Conservation (phyloP, 1,140 invertebrate genomes). For the Bathynomus jamesi region DNA sequence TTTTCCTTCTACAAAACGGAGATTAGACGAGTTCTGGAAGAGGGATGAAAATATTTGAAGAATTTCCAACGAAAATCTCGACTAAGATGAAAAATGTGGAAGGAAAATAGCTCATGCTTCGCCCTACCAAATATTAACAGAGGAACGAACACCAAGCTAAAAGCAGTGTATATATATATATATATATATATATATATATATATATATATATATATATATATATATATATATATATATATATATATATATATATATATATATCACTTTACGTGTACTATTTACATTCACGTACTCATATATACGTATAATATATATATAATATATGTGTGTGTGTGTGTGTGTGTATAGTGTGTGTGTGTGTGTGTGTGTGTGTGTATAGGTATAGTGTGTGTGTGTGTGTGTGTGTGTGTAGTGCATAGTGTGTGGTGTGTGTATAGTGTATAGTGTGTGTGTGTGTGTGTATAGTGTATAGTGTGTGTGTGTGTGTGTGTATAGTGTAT, state of each 20-base stretch:
- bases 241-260: not conserved
- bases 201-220: slow-evolving; percentile 3
- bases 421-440: not conserved
- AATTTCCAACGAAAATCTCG: not conserved
- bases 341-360: not conserved
- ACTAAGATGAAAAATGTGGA: not conserved
- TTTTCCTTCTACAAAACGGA: not conserved
- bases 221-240: slow-evolving; percentile 3
- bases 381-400: not conserved
- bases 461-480: not conserved
- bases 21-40: not conserved
- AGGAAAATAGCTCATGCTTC: not conserved
- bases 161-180: not conserved
- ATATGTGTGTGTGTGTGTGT: not conserved
- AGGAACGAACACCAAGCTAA: not conserved
- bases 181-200: not conserved
- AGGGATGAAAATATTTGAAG: not conserved
- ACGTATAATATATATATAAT: not conserved
- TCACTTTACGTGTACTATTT: not conserved
- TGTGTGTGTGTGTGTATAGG: not conserved
- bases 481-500: not conserved
- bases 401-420: not conserved
- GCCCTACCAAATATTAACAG: not conserved
- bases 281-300: not conserved
- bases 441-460: not conserved